These are phyloP conservation scores for Batillaria attramentaria DNA, from an alignment of 1,140 invertebrate genomes.

Conservation along the genomic window DNA sequence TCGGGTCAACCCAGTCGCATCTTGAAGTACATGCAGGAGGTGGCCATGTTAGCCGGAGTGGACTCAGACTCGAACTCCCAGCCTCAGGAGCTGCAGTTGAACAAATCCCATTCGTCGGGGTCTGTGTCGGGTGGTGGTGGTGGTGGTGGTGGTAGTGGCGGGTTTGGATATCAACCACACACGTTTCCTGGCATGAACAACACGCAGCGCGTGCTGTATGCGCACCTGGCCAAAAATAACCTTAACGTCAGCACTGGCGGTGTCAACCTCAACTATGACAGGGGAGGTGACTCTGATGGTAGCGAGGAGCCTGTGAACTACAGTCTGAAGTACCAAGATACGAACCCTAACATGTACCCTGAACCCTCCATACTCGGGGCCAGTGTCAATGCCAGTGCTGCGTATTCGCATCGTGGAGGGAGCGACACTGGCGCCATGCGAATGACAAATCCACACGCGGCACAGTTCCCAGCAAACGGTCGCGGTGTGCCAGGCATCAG, in stretches of 20 bases:
- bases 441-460: constrained; percentile 17
- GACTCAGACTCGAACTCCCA: constrained; percentile 32
- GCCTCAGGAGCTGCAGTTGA: neutral
- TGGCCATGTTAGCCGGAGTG: constrained; percentile 65
- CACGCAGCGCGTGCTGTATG: constrained; percentile 21
- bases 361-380: constrained; percentile 2
- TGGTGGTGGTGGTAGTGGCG: constrained; percentile 13
- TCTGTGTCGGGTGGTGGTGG: neutral
- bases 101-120: neutral
- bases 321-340: constrained; percentile 62
- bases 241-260: neutral
- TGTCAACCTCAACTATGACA: neutral
- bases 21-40: constrained; percentile 69
- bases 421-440: neutral
- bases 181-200: too few species aligned
- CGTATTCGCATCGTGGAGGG: neutral
- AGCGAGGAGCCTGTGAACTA: constrained; percentile 65
- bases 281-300: constrained; percentile 38
- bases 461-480: neutral
- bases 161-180: too few species aligned
- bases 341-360: neutral
- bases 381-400: neutral
- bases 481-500: constrained; percentile 1
- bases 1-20: constrained; percentile 61
- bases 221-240: constrained; percentile 24